Conservation (phyloP, 92 coral and sea anemone genomes). For the Epizoanthus illoricatus region DNA sequence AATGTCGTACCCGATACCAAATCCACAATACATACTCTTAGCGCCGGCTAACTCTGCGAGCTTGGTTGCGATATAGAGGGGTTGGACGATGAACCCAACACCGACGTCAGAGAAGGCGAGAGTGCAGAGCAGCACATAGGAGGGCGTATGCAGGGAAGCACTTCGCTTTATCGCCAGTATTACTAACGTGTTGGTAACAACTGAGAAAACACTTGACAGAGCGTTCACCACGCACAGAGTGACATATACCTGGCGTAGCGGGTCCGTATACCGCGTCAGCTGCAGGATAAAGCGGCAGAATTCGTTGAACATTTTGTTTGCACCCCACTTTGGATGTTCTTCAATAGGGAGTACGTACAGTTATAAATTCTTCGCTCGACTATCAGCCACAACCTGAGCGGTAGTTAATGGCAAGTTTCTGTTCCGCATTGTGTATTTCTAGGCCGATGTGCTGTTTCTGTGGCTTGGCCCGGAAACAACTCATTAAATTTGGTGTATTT, state of each 20-base stretch:
- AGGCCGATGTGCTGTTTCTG: too few species aligned
- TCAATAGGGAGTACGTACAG: neutral
- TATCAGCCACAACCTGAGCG: too few species aligned
- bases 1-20: conserved; percentile 29
- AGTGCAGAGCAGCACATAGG: neutral
- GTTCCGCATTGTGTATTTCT: too few species aligned
- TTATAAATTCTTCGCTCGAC: too few species aligned
- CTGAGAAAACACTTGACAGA: neutral
- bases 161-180: conserved; percentile 2
- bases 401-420: too few species aligned
- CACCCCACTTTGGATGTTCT: neutral
- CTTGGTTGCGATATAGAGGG: neutral
- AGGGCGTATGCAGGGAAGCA: conserved; percentile 1
- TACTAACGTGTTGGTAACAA: neutral
- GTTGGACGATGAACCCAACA: conserved; percentile 3
- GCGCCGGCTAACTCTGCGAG: neutral
- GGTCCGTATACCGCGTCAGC: neutral
- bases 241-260: neutral
- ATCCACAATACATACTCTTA: neutral
- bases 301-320: neutral
- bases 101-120: conserved; percentile 7
- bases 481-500: too few species aligned
- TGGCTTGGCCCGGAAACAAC: too few species aligned
- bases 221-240: conserved; percentile 6
- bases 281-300: neutral